Evolutionary conservation across 1,140 invertebrate genomes (phyloP).

Genomic region (Xylocopa sonorina): DNA sequence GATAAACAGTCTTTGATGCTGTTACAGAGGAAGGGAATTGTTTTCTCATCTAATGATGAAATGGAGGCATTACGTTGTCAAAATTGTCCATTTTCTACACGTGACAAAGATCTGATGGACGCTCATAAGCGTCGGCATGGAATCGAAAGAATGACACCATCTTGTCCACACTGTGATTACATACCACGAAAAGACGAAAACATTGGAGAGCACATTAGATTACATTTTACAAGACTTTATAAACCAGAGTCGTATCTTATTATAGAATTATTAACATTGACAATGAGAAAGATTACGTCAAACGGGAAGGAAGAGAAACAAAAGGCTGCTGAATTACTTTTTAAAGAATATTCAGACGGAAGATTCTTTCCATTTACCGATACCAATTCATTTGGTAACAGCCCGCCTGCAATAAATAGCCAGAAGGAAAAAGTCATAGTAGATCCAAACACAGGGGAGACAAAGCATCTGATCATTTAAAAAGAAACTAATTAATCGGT

Average conservation of each 20-base stretch:
- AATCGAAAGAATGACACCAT: slow-evolving; percentile 83
- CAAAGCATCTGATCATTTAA: slow-evolving; percentile 66
- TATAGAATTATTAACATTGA: slow-evolving; percentile 82
- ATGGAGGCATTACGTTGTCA: slow-evolving; percentile 84
- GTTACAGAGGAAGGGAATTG: slow-evolving; percentile 81
- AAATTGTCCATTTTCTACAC: slow-evolving; percentile 90
- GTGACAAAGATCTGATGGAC: slow-evolving; percentile 87
- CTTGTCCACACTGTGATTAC: slow-evolving; percentile 92
- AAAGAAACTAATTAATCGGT: neutral
- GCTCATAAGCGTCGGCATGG: slow-evolving; percentile 90
- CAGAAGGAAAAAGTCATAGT: slow-evolving; percentile 82
- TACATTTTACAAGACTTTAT: slow-evolving; percentile 87
- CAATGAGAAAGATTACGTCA: slow-evolving; percentile 75
- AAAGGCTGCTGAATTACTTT: slow-evolving; percentile 69
- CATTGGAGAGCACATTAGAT: slow-evolving; percentile 89
- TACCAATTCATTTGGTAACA: slow-evolving; percentile 42
- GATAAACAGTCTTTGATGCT: slow-evolving; percentile 79
- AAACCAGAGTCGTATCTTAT: slow-evolving; percentile 85
- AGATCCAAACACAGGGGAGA: slow-evolving; percentile 83
- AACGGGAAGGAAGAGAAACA: slow-evolving; percentile 71
- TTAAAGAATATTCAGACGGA: slow-evolving; percentile 78
- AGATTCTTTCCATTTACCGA: slow-evolving; percentile 70
- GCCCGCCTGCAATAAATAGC: slow-evolving; percentile 69
- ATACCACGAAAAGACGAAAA: slow-evolving; percentile 90
- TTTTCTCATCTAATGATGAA: slow-evolving; percentile 74